A percentile compares a stretch with the other conserved stretches of the same genome.
These are phyloP conservation scores for Muntiacus reevesi DNA, from an alignment of 2,113 vertebrate genomes.

Conservation along the genomic window DNA sequence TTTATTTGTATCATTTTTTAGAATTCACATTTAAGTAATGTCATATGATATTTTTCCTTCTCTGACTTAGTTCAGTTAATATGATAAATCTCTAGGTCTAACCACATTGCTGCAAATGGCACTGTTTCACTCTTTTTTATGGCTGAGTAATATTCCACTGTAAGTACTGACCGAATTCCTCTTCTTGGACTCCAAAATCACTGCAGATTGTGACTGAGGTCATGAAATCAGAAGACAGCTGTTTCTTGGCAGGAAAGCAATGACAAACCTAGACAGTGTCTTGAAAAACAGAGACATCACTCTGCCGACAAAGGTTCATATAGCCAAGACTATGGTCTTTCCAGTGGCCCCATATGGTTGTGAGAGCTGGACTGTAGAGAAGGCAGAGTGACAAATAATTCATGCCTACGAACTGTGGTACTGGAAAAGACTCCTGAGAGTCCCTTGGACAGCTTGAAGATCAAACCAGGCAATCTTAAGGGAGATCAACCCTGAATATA, in stretches of 20 bases:
- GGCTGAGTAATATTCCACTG: not conserved
- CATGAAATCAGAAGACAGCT: not conserved
- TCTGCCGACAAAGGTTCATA: not conserved
- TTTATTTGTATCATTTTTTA: not conserved
- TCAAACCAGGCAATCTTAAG: not conserved
- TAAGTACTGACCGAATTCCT: not conserved
- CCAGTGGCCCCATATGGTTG: not conserved
- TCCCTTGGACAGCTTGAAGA: not conserved
- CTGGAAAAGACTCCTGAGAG: not conserved
- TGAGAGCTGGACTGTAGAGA: not conserved
- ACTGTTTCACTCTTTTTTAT: not conserved
- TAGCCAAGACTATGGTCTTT: not conserved
- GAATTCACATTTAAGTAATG: not conserved
- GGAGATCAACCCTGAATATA: not conserved
- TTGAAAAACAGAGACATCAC: not conserved
- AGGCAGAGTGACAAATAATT: not conserved
- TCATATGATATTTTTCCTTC: not conserved
- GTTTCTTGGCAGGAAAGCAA: not conserved
- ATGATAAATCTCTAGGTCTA: not conserved
- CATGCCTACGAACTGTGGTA: not conserved
- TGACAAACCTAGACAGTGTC: not conserved
- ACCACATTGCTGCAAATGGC: not conserved
- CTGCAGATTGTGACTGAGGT: not conserved
- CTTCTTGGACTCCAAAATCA: not conserved
- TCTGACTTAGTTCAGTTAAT: not conserved